phyloP scores from a whole-genome alignment of 2,113 vertebrate genomes.

The Limnothrissa miodon region DNA sequence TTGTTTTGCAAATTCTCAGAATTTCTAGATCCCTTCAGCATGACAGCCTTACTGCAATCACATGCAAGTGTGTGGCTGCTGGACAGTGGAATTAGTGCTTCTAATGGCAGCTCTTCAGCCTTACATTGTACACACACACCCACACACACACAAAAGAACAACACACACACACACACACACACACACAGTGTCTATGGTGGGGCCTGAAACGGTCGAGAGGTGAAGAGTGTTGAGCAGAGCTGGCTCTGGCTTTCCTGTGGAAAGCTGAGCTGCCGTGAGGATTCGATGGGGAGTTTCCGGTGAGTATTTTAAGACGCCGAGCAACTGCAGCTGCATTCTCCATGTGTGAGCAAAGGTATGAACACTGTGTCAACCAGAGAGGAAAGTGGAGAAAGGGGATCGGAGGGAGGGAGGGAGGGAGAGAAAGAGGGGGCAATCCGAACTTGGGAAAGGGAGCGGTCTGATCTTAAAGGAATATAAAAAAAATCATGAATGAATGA shows the following conservation, averaged over 20 bases:
- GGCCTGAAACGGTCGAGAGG: constrained; percentile 33
- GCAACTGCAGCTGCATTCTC: constrained; percentile 30
- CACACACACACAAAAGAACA: background rate
- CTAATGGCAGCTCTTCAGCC: background rate
- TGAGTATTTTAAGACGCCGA: constrained; percentile 71
- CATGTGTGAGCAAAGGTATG: constrained; percentile 20
- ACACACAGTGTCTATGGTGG: constrained; percentile 50
- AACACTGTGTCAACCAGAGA: constrained; percentile 22
- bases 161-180: constrained; percentile 26
- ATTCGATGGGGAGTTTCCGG: constrained; percentile 57
- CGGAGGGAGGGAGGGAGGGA: background rate
- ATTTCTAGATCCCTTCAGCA: background rate
- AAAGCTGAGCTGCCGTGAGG: constrained; percentile 20
- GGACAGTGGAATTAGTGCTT: background rate
- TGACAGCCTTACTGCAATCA: background rate
- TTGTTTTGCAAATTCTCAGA: background rate
- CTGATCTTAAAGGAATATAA: background rate
- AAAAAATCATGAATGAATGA: background rate
- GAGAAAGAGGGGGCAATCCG: background rate
- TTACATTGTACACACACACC: background rate
- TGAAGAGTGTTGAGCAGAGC: background rate
- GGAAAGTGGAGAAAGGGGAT: background rate
- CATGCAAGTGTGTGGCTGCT: background rate
- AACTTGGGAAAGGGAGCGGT: background rate
- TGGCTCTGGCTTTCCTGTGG: constrained; percentile 10